Evolutionary conservation across 2,113 vertebrate species (phyloP), one percentile per base, ranked within the genome.

Genomic region (Antechinus stuartii): DNA sequence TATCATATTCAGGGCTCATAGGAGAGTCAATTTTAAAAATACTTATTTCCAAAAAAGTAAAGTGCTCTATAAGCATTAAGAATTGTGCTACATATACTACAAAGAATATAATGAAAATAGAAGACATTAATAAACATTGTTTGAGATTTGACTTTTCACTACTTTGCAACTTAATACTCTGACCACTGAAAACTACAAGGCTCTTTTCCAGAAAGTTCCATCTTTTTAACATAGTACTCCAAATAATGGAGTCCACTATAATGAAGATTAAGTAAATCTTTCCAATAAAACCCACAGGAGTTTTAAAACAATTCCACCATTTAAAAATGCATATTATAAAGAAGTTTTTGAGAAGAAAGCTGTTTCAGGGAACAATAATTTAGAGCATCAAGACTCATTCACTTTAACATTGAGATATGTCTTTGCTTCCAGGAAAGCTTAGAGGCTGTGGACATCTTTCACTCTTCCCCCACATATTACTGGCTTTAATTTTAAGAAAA

Each of bases 401-500:
- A 97, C 68, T 96, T 96, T 95, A 97, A 97, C 96, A 97, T 68
- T 97, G 95, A 97, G 96, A 95, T 96, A 11, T 53, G 94, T 96
- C 89, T 97, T 95, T 97, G 95, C 96, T 97, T 97, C 96, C 96
- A 97, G 96, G 97, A 97, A 97, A 97, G 95, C 55, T 91, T 91
- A 93, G 91, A 96, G 95, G 92, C 95, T 97, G 94, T 90, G 57
- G 76, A 95, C 76, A 93, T 91, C 94, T 91, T 93, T 61, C 52
- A 94, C 90, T 94, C 93, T 95, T 96, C 96, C 97, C 96, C 94
- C 90, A 89, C 55, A 97, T 97, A 94, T 94, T 94, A 89, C 92
- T 97, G 97, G 94, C 92, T 97, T 98, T 98, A 96, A 97, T 98
- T 97, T 97, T 96, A 96, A 97, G 90, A 95, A 93, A 96, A 94